These are phyloP conservation scores for Aegotheles bennettii DNA, from an alignment of 2,113 vertebrate genomes.

Conservation along the genomic window DNA sequence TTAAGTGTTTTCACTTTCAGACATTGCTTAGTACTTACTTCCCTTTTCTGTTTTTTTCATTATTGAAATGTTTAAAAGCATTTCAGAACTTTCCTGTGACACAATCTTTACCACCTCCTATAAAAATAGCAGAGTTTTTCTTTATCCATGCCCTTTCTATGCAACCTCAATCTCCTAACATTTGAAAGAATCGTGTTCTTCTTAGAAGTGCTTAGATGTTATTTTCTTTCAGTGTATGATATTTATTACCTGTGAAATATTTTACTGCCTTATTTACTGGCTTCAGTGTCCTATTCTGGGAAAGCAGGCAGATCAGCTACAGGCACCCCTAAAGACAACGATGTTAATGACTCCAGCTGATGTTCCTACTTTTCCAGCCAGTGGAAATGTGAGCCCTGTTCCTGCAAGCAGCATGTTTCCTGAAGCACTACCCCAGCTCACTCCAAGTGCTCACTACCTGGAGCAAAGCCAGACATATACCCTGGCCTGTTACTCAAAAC, in stretches of 20 bases:
- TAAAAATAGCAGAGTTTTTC: not conserved
- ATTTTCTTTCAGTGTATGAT: conserved; percentile 2
- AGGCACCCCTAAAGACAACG: conserved; percentile 6
- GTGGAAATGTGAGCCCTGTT: conserved; percentile 5
- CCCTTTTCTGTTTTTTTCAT: conserved; percentile 11
- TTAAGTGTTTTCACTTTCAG: not conserved
- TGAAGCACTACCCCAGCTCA: not conserved
- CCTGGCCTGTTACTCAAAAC: not conserved
- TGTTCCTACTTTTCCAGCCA: conserved; percentile 26
- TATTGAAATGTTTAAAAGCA: not conserved
- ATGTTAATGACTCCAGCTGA: conserved; percentile 54
- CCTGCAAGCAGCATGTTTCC: conserved; percentile 8
- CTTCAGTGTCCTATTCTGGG: conserved; percentile 16
- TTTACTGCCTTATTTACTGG: conserved; percentile 46
- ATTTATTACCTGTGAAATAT: conserved; percentile 50
- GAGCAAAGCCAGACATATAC: not conserved
- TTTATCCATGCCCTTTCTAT: not conserved
- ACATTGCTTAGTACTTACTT: not conserved
- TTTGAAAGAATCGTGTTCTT: not conserved
- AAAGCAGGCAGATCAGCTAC: conserved; percentile 1
- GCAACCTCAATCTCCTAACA: not conserved
- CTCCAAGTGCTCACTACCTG: not conserved
- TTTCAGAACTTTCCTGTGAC: conserved; percentile 9
- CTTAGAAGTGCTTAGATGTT: not conserved
- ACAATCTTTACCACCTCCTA: not conserved